Base-by-base conservation (phyloP, 2,797 vertebrate genomes). In the Melanogrammus aeglefinus region DNA sequence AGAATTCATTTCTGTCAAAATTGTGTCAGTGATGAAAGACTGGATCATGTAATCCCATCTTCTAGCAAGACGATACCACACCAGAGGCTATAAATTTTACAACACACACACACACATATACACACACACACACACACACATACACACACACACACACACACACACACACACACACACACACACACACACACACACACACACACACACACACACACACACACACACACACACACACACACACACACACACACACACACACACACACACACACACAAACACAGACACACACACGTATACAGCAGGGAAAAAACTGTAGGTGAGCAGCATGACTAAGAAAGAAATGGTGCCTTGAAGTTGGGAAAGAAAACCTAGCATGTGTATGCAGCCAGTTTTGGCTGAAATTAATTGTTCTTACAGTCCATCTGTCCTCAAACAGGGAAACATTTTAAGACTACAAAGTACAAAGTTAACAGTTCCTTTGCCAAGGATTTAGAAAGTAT, bases 31-130 rank as follows among this genome's bases (percentile, higher is more conserved):
- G 31, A 72, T 35, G 14, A 33, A 72, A 72, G 70, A 33, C 29
- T 33, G 16, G 16, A 72, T 72, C 35, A 72, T 72, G 70, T 72
- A 72, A 72, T 72, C 31, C 70, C 33, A 35, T 72, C 31, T 72
- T 35, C 70, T 33, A 35, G 70, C 3, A 10, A 35, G 13, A 16
- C 29, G 29, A 72, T 31, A 35, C 5, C 29, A 21, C 18, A 14
- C 70, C 24, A 31, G 69, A 71, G 70, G 70, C 29, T 33, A 72
- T 72, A 14, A 16, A 18, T 31, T 72, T 31, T 35, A 33, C 70
- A 72, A 6, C 5, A 35, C 31, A 72, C 13, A 35, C 70, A 16
- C 70, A 14, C 13, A 72, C 14, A 72, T 31, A 71, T 14, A 71
- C 69, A 31, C 69, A 31, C 69, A 71, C 27, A 71, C 27, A 71